phyloP scores from a whole-genome alignment of 2,113 vertebrate genomes.

The Ascaphus truei region DNA sequence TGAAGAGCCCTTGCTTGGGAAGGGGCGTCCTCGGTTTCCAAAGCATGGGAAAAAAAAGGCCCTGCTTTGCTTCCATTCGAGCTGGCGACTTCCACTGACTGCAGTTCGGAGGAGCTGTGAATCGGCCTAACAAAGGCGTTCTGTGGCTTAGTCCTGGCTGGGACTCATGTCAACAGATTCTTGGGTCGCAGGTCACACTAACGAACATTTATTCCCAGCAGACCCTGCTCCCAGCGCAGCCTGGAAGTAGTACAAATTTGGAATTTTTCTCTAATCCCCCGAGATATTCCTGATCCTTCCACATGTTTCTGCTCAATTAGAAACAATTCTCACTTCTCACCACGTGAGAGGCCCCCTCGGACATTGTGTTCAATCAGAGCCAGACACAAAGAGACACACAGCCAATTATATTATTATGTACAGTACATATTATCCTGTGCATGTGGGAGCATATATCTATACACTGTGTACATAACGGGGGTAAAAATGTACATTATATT shows the following conservation, averaged over 20 bases:
- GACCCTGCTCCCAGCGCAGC: slow-evolving; percentile 92
- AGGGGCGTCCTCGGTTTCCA: slow-evolving; percentile 89
- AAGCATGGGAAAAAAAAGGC: slow-evolving; percentile 87
- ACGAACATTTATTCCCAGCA: slow-evolving; percentile 99
- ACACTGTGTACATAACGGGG: too few species aligned
- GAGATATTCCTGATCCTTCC: slow-evolving; percentile 98
- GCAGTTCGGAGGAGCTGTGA: slow-evolving; percentile 91
- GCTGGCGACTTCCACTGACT: slow-evolving; percentile 86
- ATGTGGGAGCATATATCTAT: too few species aligned
- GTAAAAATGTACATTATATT: too few species aligned
- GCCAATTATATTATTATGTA: neutral
- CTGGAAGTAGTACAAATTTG: slow-evolving; percentile 91
- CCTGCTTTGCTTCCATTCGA: slow-evolving; percentile 87
- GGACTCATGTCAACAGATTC: slow-evolving; percentile 97
- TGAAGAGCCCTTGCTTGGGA: slow-evolving; percentile 81
- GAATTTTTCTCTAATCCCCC: slow-evolving; percentile 92
- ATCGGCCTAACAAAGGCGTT: slow-evolving; percentile 98
- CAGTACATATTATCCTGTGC: too few species aligned
- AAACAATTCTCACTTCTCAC: slow-evolving; percentile 83
- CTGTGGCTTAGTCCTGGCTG: slow-evolving; percentile 96
- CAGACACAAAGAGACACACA: neutral
- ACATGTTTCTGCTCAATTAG: slow-evolving; percentile 99
- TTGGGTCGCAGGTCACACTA: slow-evolving; percentile 96
- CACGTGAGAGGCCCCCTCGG: slow-evolving; percentile 64
- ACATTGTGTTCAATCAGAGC: slow-evolving; percentile 59